phyloP scores from a whole-genome alignment of 1,140 invertebrate species.

The Delia radicum region DNA sequence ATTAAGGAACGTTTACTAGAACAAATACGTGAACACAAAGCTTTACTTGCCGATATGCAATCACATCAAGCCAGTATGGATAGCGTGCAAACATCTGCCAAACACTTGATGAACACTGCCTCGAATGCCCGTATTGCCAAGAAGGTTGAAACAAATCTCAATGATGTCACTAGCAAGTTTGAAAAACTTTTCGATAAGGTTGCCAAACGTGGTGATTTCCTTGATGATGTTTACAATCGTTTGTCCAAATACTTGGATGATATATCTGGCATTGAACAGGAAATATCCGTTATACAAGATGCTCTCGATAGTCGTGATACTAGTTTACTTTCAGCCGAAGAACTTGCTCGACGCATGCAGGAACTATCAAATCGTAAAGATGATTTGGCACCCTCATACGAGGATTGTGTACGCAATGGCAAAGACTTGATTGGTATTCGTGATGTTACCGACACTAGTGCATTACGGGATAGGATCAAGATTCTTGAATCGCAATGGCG shows the following conservation, averaged over 20 bases:
- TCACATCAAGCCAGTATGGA: slow-evolving; percentile 82
- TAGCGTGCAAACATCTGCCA: slow-evolving; percentile 74
- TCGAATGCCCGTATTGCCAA: slow-evolving; percentile 85
- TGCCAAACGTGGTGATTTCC: slow-evolving; percentile 73
- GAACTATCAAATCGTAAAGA: slow-evolving; percentile 59
- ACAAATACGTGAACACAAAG: slow-evolving; percentile 80
- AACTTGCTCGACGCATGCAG: slow-evolving; percentile 67
- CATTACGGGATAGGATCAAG: slow-evolving; percentile 84
- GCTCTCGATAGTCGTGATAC: slow-evolving; percentile 73
- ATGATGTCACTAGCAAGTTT: slow-evolving; percentile 80
- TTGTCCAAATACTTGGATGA: slow-evolving; percentile 73
- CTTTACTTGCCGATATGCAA: slow-evolving; percentile 80
- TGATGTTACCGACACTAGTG: slow-evolving; percentile 83
- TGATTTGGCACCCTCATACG: slow-evolving; percentile 61
- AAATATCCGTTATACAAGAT: slow-evolving; percentile 73
- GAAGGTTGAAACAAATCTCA: slow-evolving; percentile 83
- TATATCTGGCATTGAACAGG: slow-evolving; percentile 68
- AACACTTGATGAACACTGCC: slow-evolving; percentile 77
- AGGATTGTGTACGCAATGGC: slow-evolving; percentile 77
- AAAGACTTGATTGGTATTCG: slow-evolving; percentile 84
- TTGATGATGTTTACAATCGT: slow-evolving; percentile 77
- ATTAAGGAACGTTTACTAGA: slow-evolving; percentile 87
- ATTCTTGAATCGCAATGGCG: slow-evolving; percentile 85
- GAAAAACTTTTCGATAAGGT: slow-evolving; percentile 82
- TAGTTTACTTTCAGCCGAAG: slow-evolving; percentile 64